phyloP scores from a whole-genome alignment of 2,113 vertebrate species.

The Puffinus mauretanicus region DNA sequence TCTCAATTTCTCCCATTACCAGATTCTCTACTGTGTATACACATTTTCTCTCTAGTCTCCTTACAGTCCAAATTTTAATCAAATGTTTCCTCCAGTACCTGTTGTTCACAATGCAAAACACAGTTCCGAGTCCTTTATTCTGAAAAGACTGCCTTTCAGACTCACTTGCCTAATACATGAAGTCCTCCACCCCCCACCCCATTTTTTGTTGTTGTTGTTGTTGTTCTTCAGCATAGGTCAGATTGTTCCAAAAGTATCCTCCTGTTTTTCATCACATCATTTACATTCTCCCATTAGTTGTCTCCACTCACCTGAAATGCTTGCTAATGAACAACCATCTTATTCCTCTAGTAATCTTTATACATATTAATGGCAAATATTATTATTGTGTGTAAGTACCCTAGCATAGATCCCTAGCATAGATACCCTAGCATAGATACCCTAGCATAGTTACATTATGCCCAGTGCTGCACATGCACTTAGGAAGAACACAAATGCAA shows the following conservation, averaged over 20 bases:
- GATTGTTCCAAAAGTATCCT: not conserved
- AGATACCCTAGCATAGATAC: not conserved
- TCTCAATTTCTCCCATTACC: not conserved
- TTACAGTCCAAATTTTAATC: not conserved
- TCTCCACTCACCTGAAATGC: not conserved
- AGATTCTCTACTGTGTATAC: not conserved
- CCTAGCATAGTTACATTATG: not conserved
- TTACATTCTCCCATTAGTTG: not conserved
- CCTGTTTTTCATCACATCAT: not conserved
- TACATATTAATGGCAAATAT: not conserved
- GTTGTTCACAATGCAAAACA: not conserved
- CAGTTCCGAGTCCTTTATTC: not conserved
- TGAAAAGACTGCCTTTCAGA: not conserved
- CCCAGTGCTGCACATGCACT: not conserved
- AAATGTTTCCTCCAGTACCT: not conserved
- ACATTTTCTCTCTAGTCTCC: not conserved
- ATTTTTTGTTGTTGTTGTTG: no score
- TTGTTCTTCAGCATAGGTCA: not conserved
- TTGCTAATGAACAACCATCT: not conserved
- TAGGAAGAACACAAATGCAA: not conserved
- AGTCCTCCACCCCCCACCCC: accelerated
- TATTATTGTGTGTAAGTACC: not conserved
- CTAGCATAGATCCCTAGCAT: not conserved
- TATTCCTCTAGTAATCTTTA: not conserved
- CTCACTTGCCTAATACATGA: not conserved